Evolutionary conservation across 2,888 invertebrate genomes (phyloP).

Genomic region (Salpingus planirostris): DNA sequence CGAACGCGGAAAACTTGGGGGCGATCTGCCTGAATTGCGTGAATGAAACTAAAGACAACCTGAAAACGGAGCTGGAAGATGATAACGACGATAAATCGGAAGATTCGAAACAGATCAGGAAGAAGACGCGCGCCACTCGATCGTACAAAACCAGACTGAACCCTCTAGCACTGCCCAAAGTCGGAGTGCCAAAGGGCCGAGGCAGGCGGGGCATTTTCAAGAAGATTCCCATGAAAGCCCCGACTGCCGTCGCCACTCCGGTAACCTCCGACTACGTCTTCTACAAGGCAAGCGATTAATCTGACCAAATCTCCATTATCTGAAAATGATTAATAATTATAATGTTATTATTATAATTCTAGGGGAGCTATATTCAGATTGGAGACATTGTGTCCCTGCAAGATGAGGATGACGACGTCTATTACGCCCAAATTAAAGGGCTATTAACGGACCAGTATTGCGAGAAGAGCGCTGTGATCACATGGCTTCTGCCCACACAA

Average conservation of each 20-base stretch:
- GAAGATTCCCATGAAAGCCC: conserved; percentile 71
- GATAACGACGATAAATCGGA: conserved; percentile 34
- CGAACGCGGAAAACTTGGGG: conserved; percentile 57
- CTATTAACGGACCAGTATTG: conserved; percentile 87
- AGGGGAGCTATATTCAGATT: conserved; percentile 74
- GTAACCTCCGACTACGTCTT: conserved; percentile 74
- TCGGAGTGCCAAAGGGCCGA: conserved; percentile 53
- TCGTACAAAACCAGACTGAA: conserved; percentile 42
- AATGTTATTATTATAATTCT: conserved; percentile 19
- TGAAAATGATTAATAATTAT: not conserved
- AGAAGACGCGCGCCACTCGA: conserved; percentile 49
- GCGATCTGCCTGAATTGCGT: conserved; percentile 71
- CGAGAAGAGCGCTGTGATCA: conserved; percentile 84
- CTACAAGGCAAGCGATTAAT: conserved; percentile 57
- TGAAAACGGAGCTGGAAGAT: conserved; percentile 32
- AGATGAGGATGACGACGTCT: conserved; percentile 66
- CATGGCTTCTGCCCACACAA: conserved; percentile 84
- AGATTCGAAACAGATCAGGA: conserved; percentile 48
- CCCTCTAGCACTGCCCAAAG: conserved; percentile 40
- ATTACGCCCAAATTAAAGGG: conserved; percentile 85
- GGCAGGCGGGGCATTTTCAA: conserved; percentile 72
- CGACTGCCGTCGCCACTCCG: conserved; percentile 70
- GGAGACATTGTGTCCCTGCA: conserved; percentile 85
- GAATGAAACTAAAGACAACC: conserved; percentile 44
- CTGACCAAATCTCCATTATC: too few relatives aligned